These are phyloP conservation scores for Athalia circularis DNA, from an alignment of 2,888 invertebrate species.

Conservation along the genomic window DNA sequence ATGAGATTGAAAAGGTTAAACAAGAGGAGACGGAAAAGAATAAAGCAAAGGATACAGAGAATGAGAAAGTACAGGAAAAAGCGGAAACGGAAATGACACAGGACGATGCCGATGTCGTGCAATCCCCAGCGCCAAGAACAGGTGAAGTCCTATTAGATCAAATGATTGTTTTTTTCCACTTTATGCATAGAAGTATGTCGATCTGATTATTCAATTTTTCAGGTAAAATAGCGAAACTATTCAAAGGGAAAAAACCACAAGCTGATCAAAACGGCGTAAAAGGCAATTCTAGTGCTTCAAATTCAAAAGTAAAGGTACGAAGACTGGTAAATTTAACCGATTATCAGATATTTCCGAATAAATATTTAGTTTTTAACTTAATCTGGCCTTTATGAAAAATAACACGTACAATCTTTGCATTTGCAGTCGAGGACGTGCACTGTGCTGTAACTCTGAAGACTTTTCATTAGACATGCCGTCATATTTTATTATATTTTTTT, in stretches of 20 bases:
- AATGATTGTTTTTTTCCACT: neutral
- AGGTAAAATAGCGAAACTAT: conserved; percentile 65
- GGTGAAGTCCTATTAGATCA: conserved; percentile 51
- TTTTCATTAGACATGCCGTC: conserved; percentile 45
- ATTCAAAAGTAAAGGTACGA: conserved; percentile 62
- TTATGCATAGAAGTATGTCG: neutral
- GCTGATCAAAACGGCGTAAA: conserved; percentile 62
- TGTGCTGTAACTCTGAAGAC: conserved; percentile 60
- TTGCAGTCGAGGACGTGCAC: conserved; percentile 66
- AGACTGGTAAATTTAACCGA: neutral
- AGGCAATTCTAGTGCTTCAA: conserved; percentile 47
- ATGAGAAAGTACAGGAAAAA: conserved; percentile 58
- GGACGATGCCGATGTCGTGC: conserved; percentile 68
- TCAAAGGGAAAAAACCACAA: conserved; percentile 59
- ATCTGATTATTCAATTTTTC: conserved; percentile 11
- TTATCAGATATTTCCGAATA: neutral
- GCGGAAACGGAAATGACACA: conserved; percentile 69
- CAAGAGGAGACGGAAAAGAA: conserved; percentile 50
- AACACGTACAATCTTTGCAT: conserved; percentile 36
- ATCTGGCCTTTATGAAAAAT: neutral
- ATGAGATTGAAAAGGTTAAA: conserved; percentile 56
- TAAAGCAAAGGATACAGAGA: conserved; percentile 47
- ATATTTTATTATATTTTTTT: conserved; percentile 58
- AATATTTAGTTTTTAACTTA: neutral
- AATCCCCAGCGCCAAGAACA: conserved; percentile 59